Base-by-base conservation (phyloP, 1,140 invertebrate species). In the Pseudoatta argentina region DNA sequence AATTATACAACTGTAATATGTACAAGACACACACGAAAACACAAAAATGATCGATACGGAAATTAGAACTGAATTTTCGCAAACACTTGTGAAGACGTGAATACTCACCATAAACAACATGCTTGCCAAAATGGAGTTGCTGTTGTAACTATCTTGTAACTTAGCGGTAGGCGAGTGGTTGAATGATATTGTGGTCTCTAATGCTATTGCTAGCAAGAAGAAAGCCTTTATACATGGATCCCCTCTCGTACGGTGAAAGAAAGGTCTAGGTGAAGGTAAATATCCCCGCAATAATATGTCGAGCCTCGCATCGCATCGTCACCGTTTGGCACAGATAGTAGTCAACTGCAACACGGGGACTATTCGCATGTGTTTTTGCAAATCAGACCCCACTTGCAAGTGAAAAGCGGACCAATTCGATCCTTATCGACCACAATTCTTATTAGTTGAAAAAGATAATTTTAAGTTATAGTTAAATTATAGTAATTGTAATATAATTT, bases 191-290 rank as follows among this genome's bases (percentile, higher is more conserved):
- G 90, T 93, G 86, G 89, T 93, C 63, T 95, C 92, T 95, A 94
- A 89, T 93, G 92, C 82, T 88, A 94, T 94, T 94, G 89, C 93
- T 93, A 94, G 91, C 91, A 86, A 92, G 94, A 93, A 92, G 94
- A 94, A 91, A 95, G 92, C 92, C 93, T 95, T 95, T 95, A 95
- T 95, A 95, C 94, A 85, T 87, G 87, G 87, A 94, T 94, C 94
- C 95, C 95, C 95, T 93, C 94, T 95, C 87, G 44, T 85, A 91
- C 77, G 92, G 90, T 82, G 91, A 95, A 94, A 95, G 94, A 95
- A 94, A 95, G 94, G 95, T 95, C 95, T 95, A 95, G 95, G 95
- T 95, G 95, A 95, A 95, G 95, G 95, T 95, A 95, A 95, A 91
- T 90, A 88, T 91, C 86, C 67, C 77, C 85, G 78, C 66, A 66